Evolutionary conservation across 2,113 vertebrate species (phyloP), one percentile per base, ranked within the genome.

Genomic region (Sphaerodactylus townsendi): DNA sequence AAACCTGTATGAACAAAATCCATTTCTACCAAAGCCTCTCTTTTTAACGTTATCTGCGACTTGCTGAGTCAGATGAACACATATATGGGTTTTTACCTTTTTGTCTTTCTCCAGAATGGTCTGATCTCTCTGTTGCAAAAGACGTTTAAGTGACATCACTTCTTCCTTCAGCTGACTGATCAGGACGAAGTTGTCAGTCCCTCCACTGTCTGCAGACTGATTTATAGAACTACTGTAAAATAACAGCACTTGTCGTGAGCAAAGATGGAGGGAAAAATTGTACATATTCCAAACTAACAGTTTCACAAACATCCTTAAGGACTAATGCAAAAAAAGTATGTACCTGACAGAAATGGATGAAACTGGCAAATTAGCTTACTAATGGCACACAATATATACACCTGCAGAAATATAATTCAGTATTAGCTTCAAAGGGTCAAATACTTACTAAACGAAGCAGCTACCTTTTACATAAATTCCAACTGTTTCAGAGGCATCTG

Each of bases 161-260:
- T 99, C 98, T 95, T 99, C 99, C 95, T 99, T 99, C 94, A 99
- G 96, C 90, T 99, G 99, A 93, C 98, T 99, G 96, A 99, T 99
- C 90, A 99, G 97, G 90, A 99, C 98, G 93, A 99, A 99, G 95
- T 99, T 99, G 97, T 99, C 99, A 5, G 99, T 99, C 93, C 98
- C 98, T 81, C 98, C 98, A 89, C 98, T 99, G 96, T 99, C 99
- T 97, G 98, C 97, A 79, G 98, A 99, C 94, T 99, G 98, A 93
- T 98, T 98, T 95, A 99, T 98, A 93, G 98, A 99, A 96, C 98
- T 99, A 95, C 98, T 98, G 95, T 89, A 95, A 92, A 93, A 73
- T 87, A 94, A 91, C 92, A 76, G n/a, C 79, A 90, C 19, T 82
- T 28, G 73, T 93, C 93, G 93, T 53, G 82, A 87, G 39, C 1